Base-by-base conservation (phyloP, 2,797 vertebrate species). In the Siniperca scherzeri region DNA sequence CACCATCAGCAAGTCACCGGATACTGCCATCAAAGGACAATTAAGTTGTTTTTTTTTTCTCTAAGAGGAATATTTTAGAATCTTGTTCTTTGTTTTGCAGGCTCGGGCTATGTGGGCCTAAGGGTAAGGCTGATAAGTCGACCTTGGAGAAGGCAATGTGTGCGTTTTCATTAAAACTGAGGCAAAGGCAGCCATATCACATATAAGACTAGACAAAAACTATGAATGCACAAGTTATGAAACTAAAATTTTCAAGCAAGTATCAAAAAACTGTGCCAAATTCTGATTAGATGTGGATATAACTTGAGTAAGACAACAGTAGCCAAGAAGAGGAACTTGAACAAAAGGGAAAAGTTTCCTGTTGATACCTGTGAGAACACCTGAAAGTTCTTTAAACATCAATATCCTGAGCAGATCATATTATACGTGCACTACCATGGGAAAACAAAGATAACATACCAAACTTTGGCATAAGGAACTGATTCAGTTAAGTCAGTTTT, bases 131-230 rank as follows among this genome's bases (percentile, higher is more conserved):
- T 74, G 72, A 83, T 70, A 81, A 74, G 44, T n/a, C 3, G 22
- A 62, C 62, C 62, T 70, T 62, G 36, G 70, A 69, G 57, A 56
- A 68, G 52, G 38, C 68, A 77, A 76, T 7, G 5, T 17, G 14
- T 40, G n/a, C 40, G 27, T 36, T 69, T 70, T 71, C 22, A 78
- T 44, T 7, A 17, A 8, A 74, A 50, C 38, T 50, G 1, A 21
- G 2, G 27, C 21, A 33, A 56, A 57, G 10, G 40, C 44, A 44
- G 36, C 22, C 33, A 48, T n/a, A 36, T 50, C 42, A 50, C 68
- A 56, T 57, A 16, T 2, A 56, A 16, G 17, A 16, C 33, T 7
- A 2, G 19, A 16, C n/a, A 22, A 69, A 72, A 27, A 9, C 21
- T 6, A 40, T n/a, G 6, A 52, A 48, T 2, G 38, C 25, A 57